A percentile compares a stretch with the other conserved stretches of the same genome.
Conservation (phyloP, 1,140 invertebrate genomes). For the Drosophila biarmipes region DNA sequence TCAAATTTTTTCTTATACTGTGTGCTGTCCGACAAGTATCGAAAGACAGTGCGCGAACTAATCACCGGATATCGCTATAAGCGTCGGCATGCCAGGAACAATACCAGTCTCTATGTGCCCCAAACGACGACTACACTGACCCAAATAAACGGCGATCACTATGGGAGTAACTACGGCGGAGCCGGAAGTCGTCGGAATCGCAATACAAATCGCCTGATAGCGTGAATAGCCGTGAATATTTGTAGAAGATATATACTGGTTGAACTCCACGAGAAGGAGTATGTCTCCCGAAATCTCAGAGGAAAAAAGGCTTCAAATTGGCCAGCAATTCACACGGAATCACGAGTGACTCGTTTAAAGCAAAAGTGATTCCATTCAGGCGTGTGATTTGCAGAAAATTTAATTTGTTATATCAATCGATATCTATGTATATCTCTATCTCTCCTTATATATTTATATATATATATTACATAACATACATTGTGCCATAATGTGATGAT, state of each 20-base stretch:
- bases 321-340: conserved; percentile 6
- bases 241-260: neutral
- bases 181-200: conserved; percentile 46
- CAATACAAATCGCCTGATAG: conserved; percentile 52
- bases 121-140: conserved; percentile 66
- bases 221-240: conserved; percentile 33
- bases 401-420: conserved; percentile 18
- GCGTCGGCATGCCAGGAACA: conserved; percentile 67
- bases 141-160: conserved; percentile 54
- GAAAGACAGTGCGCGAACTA: conserved; percentile 88
- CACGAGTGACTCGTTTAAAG: conserved; percentile 4
- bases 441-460: conserved; percentile 23
- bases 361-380: conserved; percentile 2
- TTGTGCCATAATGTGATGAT: conserved; percentile 84
- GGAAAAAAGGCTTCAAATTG: conserved; percentile 3
- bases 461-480: conserved; percentile 52
- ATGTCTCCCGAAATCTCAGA: neutral
- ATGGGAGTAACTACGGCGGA: conserved; percentile 24
- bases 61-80: conserved; percentile 85
- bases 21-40: conserved; percentile 90
- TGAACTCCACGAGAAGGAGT: conserved; percentile 7
- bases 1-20: conserved; percentile 92
- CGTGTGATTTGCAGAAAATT: conserved; percentile 13
- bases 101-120: conserved; percentile 69
- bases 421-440: conserved; percentile 17